A percentile compares a stretch with the other conserved stretches of the same genome.
These are phyloP conservation scores for Macrosoma leucophasiata DNA, from an alignment of 2,888 invertebrate genomes.

Conservation along the genomic window DNA sequence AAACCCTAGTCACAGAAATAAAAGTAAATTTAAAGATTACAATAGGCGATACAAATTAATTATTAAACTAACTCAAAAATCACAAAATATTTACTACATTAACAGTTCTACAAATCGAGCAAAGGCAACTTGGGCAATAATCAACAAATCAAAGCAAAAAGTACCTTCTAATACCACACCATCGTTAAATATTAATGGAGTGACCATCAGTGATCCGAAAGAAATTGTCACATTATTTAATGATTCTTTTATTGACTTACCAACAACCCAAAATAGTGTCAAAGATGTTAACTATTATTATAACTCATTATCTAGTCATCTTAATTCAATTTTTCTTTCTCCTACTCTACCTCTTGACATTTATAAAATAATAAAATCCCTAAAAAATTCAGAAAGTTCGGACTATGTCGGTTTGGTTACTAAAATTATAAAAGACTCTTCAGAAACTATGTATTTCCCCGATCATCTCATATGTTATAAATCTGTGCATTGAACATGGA, in stretches of 20 bases:
- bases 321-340: too few species aligned
- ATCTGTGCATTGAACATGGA: too few species aligned
- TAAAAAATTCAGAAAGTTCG: too few species aligned
- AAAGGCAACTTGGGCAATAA: slow-evolving; percentile 11
- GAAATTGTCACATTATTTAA: slow-evolving; percentile 13
- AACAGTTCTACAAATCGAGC: slow-evolving; percentile 7
- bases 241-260: slow-evolving; percentile 10
- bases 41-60: slow-evolving; percentile 3
- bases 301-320: too few species aligned
- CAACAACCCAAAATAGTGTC: too few species aligned
- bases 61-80: slow-evolving; percentile 6
- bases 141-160: slow-evolving; percentile 6
- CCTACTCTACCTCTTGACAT: too few species aligned
- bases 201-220: slow-evolving; percentile 5
- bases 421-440: too few species aligned
- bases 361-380: too few species aligned
- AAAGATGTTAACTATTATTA: too few species aligned
- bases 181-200: neutral
- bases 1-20: slow-evolving; percentile 3
- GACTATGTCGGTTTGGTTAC: too few species aligned
- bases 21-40: slow-evolving; percentile 2
- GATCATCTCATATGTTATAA: too few species aligned
- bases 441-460: too few species aligned
- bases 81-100: slow-evolving; percentile 9
- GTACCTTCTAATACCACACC: slow-evolving; percentile 1